phyloP scores from a whole-genome alignment of 2,113 vertebrate species.

The Ursus arctos region DNA sequence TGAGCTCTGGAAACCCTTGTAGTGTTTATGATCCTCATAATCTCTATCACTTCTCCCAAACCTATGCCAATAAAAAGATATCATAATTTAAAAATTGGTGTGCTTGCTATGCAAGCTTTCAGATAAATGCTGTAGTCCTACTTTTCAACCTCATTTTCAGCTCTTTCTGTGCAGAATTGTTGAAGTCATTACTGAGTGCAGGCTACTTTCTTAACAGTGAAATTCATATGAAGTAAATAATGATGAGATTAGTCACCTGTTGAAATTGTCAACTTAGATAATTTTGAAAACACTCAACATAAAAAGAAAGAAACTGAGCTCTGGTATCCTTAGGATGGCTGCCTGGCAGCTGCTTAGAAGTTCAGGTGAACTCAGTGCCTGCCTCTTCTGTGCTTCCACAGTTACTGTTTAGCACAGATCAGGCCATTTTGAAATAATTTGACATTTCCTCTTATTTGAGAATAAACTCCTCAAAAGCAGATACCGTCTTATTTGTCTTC shows the following conservation, averaged over 20 bases:
- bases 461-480: background rate
- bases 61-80: background rate
- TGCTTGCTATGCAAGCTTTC: background rate
- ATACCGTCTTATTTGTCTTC: background rate
- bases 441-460: slow-evolving; percentile 45
- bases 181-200: background rate
- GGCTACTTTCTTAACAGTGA: background rate
- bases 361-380: background rate
- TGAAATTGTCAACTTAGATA: background rate
- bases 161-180: background rate
- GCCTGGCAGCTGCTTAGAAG: background rate
- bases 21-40: background rate
- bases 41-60: background rate
- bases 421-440: background rate
- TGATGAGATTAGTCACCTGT: background rate
- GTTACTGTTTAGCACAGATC: background rate
- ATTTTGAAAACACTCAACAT: background rate
- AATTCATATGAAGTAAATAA: background rate
- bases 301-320: background rate
- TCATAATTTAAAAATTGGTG: background rate
- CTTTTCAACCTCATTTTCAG: background rate
- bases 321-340: background rate
- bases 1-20: background rate
- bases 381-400: background rate
- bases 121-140: background rate